These are phyloP conservation scores for Halcyon leucocephala DNA, from an alignment of 2,797 vertebrate genomes.

Conservation along the genomic window DNA sequence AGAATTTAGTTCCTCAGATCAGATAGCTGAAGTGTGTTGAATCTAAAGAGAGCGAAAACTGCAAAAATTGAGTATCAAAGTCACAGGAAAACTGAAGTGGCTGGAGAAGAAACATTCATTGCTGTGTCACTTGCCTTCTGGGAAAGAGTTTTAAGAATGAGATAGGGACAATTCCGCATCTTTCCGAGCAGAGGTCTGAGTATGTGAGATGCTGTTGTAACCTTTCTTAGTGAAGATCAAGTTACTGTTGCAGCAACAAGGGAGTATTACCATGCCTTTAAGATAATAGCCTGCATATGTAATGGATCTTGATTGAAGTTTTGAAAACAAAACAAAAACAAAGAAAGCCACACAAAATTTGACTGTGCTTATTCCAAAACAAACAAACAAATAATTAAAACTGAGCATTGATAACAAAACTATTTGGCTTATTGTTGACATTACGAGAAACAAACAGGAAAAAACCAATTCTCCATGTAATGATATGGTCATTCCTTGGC, in stretches of 20 bases:
- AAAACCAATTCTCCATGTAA: neutral
- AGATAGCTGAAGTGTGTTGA: neutral
- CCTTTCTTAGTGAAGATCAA: neutral
- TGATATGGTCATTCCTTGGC: neutral
- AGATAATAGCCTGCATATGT: neutral
- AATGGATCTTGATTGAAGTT: neutral
- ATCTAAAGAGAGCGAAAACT: neutral
- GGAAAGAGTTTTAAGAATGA: neutral
- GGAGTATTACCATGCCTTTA: accelerated
- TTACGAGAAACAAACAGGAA: neutral
- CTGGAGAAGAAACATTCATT: neutral
- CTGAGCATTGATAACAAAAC: neutral
- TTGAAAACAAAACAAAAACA: neutral
- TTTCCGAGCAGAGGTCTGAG: neutral
- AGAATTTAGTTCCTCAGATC: neutral
- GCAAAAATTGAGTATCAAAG: neutral
- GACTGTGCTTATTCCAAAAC: neutral
- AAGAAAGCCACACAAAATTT: neutral
- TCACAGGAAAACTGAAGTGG: neutral
- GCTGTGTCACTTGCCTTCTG: neutral
- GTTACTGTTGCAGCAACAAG: neutral
- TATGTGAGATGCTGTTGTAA: neutral
- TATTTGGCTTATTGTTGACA: neutral
- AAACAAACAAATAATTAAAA: neutral
- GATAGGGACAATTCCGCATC: neutral